Conservation (phyloP, 2,797 vertebrate species). For the Alfaro cultratus region DNA sequence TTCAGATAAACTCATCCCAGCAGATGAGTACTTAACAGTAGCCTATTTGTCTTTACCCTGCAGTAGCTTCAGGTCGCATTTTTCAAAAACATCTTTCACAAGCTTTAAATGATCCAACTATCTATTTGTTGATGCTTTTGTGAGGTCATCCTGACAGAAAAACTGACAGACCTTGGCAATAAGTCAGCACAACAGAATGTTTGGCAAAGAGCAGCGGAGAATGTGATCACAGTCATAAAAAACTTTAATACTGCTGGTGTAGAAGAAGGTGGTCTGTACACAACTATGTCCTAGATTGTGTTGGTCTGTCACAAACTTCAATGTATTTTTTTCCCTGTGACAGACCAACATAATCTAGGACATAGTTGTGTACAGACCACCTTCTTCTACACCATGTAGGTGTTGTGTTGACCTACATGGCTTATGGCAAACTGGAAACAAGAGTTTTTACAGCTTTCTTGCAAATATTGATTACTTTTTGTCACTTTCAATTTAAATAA, state of each 20-base stretch:
- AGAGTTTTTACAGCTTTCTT: background rate
- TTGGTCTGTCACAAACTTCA: background rate
- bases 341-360: background rate
- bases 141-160: background rate
- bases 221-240: background rate
- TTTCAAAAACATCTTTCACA: background rate
- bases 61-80: background rate
- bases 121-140: background rate
- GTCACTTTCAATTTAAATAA: background rate
- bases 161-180: background rate
- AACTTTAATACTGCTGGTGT: background rate
- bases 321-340: background rate
- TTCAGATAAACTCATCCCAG: background rate
- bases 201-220: background rate
- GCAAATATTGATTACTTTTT: background rate
- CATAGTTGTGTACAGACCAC: background rate
- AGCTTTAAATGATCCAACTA: background rate
- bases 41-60: background rate
- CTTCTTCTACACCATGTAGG: background rate
- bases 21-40: background rate
- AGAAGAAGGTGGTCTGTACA: background rate
- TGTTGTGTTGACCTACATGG: background rate
- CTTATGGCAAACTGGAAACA: background rate
- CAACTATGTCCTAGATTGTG: background rate
- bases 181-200: background rate